These are phyloP conservation scores for Thalassaphorura encarpata DNA, from an alignment of 1,140 invertebrate species.

Conservation along the genomic window DNA sequence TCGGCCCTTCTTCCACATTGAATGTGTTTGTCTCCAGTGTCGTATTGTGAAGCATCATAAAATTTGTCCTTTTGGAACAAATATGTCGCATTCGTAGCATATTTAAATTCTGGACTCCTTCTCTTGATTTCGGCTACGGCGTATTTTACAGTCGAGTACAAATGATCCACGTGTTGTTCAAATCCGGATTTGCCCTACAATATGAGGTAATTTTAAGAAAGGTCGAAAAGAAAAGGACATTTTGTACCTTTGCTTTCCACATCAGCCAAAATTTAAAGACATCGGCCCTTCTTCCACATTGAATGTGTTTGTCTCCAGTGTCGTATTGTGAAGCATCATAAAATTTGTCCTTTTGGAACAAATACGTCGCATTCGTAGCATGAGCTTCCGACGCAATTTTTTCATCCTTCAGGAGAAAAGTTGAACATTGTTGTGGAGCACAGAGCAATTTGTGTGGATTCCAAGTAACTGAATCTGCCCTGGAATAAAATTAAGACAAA, in stretches of 20 bases:
- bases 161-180: conserved; percentile 63
- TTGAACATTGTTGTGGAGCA: conserved; percentile 80
- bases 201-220: too few relatives aligned
- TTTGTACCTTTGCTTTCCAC: conserved; percentile 77
- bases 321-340: conserved; percentile 78
- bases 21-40: conserved; percentile 89
- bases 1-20: conserved; percentile 88
- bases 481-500: too few relatives aligned
- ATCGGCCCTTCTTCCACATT: conserved; percentile 86
- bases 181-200: too few relatives aligned
- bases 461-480: conserved; percentile 86
- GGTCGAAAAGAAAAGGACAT: background rate
- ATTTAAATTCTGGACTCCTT: conserved; percentile 53
- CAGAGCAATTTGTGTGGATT: conserved; percentile 86
- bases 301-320: conserved; percentile 87
- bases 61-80: conserved; percentile 95
- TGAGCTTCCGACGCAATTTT: conserved; percentile 32
- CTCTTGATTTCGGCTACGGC: conserved; percentile 57
- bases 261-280: conserved; percentile 95
- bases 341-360: conserved; percentile 94
- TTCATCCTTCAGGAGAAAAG: conserved; percentile 55
- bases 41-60: conserved; percentile 73
- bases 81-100: conserved; percentile 56
- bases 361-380: conserved; percentile 57
- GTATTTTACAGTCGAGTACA: conserved; percentile 61